These are phyloP conservation scores for Erythrolamprus reginae DNA, from an alignment of 2,113 vertebrate species.

Conservation along the genomic window DNA sequence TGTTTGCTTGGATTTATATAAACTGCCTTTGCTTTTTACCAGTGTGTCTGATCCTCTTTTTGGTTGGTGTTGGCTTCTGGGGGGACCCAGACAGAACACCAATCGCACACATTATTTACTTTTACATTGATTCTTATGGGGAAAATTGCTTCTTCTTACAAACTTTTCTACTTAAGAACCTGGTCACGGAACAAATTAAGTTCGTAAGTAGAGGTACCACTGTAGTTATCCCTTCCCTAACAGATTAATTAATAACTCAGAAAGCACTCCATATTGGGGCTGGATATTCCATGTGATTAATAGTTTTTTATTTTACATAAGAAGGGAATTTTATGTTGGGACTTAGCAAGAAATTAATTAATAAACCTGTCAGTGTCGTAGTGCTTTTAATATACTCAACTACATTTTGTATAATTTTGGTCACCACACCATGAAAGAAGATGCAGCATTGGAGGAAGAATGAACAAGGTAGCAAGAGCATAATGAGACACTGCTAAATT, in stretches of 20 bases:
- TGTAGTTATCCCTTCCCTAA: not conserved
- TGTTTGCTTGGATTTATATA: too few species aligned
- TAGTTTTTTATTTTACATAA: not conserved
- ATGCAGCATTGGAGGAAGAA: not conserved
- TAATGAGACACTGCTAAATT: not conserved
- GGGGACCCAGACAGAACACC: too few species aligned
- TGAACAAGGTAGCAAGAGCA: not conserved
- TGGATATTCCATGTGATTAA: not conserved
- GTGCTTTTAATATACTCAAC: not conserved
- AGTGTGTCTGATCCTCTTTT: too few species aligned
- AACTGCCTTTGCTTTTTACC: too few species aligned
- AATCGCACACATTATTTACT: too few species aligned
- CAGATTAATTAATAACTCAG: not conserved
- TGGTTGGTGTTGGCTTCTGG: too few species aligned
- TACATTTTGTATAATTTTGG: not conserved
- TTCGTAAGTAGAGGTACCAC: too few species aligned
- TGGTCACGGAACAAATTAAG: too few species aligned
- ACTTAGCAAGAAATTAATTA: not conserved
- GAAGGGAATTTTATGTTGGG: not conserved
- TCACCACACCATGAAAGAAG: not conserved
- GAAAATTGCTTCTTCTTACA: too few species aligned
- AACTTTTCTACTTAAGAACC: too few species aligned
- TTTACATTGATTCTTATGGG: too few species aligned
- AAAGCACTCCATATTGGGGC: not conserved
- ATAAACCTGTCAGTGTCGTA: not conserved